Evolutionary conservation across 2,113 vertebrate species (phyloP), one percentile per base, ranked within the genome.

Genomic region (Pangasianodon hypophthalmus): DNA sequence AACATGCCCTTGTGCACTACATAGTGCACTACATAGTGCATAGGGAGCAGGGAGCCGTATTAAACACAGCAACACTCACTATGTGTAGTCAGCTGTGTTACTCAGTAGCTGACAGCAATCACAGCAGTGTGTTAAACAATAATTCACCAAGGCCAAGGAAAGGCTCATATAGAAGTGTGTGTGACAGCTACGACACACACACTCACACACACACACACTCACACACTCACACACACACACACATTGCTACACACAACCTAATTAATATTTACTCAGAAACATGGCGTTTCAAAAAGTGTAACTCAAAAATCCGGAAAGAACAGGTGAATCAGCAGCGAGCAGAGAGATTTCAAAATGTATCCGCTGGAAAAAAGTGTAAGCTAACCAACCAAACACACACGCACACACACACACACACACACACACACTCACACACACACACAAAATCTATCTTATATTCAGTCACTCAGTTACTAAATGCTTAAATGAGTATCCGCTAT

Each of bases 261-360:
- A 79, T 81, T 54, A n/a, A 73, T 50, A 88, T 94, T 94, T 95
- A 94, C 95, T 95, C 84, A 91, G 87, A 91, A 62, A 95, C 92
- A 79, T 16, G 29, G 1, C 73, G 52, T 64, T 91, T 56, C 91
- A 87, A 64, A 4, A 77, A 91, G 56, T 77, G 85, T 90, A 89
- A 56, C n/a, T 79, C 71, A 91, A 60, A 87, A 13, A 67, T 60
- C 88, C 19, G 69, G 85, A 71, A 92, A 84, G 89, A 92, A 89
- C 83, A 80, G 88, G 95, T 95, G 89, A 96, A 96, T 95, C 90
- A 95, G 90, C 93, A 96, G 91, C 92, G 91, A 89, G 10, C 48
- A 75, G 21, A 92, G 92, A 90, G 94, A 93, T 92, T 94, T 1
- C 24, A 69, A 80, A 89, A 87, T 2, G 6, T 90, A 93, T 95